phyloP scores from a whole-genome alignment of 2,113 vertebrate species.

The Corythaeola cristata region DNA sequence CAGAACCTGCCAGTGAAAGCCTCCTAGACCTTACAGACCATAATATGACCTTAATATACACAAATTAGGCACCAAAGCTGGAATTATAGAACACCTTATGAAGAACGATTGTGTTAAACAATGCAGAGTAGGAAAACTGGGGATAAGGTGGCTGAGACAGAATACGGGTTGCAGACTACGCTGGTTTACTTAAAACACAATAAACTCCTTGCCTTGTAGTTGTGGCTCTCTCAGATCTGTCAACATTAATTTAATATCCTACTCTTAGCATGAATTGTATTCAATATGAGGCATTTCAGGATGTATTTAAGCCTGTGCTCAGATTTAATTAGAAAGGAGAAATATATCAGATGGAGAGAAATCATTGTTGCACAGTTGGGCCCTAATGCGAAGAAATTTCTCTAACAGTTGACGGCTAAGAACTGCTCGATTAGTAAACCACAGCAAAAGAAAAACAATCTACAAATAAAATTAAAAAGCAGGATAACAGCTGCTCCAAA shows the following conservation, averaged over 20 bases:
- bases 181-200: constrained; percentile 20
- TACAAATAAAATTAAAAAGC: constrained; percentile 30
- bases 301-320: constrained; percentile 29
- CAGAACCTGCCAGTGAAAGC: background rate
- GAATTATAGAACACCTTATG: background rate
- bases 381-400: constrained; percentile 43
- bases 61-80: background rate
- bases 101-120: background rate
- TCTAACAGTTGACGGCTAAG: constrained; percentile 35
- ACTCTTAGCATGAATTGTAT: constrained; percentile 27
- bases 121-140: background rate
- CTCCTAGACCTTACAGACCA: background rate
- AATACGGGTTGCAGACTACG: background rate
- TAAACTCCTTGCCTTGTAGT: background rate
- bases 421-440: constrained; percentile 18
- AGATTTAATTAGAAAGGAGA: constrained; percentile 49
- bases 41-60: background rate
- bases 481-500: background rate
- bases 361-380: constrained; percentile 10
- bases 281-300: constrained; percentile 33
- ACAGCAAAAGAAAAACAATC: background rate
- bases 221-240: constrained; percentile 15
- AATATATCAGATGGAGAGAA: constrained; percentile 40
- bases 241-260: constrained; percentile 29
- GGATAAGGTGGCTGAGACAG: background rate